Evolutionary conservation across 2,797 vertebrate species (phyloP).

Genomic region (Chaenodraco wilsoni): DNA sequence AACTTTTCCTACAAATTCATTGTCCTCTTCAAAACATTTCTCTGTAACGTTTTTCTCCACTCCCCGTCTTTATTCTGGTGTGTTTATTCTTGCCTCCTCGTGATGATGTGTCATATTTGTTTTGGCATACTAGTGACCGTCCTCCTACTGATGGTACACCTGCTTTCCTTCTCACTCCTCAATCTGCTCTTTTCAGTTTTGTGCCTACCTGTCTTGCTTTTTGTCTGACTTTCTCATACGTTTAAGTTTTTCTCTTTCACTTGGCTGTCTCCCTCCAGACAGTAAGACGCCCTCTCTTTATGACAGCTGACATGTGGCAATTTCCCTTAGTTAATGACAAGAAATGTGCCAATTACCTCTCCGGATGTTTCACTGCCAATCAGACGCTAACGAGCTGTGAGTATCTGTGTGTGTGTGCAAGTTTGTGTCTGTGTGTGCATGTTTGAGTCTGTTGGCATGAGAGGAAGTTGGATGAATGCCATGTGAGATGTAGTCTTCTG

Average conservation of each 20-base stretch:
- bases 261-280: conserved; percentile 48
- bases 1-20: neutral
- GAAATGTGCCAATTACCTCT: conserved; percentile 95
- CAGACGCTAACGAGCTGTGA: conserved; percentile 88
- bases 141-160: conserved; percentile 32
- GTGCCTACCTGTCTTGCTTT: conserved; percentile 18
- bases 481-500: conserved; percentile 29
- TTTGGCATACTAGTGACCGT: conserved; percentile 26
- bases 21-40: conserved; percentile 23
- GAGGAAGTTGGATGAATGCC: conserved; percentile 47
- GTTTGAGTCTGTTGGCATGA: conserved; percentile 42
- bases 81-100: conserved; percentile 46
- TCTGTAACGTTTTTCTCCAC: conserved; percentile 25
- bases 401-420: conserved; percentile 72
- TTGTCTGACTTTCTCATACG: conserved; percentile 35
- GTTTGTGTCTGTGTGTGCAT: conserved; percentile 39
- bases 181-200: conserved; percentile 40
- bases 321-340: conserved; percentile 92
- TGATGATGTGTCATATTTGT: conserved; percentile 37
- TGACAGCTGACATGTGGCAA: conserved; percentile 89
- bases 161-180: conserved; percentile 35
- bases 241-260: conserved; percentile 37
- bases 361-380: conserved; percentile 91
- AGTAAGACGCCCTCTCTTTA: conserved; percentile 61
- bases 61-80: conserved; percentile 71